These are phyloP conservation scores for Battus philenor DNA, from an alignment of 1,140 invertebrate genomes.

Conservation along the genomic window DNA sequence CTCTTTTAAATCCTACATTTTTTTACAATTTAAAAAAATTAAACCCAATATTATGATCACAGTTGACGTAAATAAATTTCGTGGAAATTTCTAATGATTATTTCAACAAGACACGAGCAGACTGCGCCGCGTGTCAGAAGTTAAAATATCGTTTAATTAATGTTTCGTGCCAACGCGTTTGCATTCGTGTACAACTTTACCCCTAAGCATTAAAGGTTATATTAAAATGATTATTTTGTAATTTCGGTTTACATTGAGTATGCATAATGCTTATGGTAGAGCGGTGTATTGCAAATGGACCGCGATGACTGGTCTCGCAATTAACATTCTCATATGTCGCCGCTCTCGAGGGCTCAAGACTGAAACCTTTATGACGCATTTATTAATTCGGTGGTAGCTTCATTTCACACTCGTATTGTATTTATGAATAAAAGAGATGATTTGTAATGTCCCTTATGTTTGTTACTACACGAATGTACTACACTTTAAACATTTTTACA, in stretches of 20 bases:
- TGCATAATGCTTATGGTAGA: constrained; percentile 35
- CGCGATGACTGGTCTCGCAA: constrained; percentile 40
- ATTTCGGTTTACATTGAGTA: constrained; percentile 23
- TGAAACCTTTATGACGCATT: constrained; percentile 9
- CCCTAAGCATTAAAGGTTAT: constrained; percentile 22
- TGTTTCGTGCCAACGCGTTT: constrained; percentile 20
- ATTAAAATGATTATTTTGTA: constrained; percentile 15
- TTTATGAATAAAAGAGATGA: too few species aligned
- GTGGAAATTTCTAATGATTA: constrained; percentile 38
- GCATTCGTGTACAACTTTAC: constrained; percentile 21
- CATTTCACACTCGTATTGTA: too few species aligned
- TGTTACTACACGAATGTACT: too few species aligned
- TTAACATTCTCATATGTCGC: constrained; percentile 37
- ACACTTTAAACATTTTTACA: too few species aligned
- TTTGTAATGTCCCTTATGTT: too few species aligned
- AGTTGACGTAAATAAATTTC: constrained; percentile 45
- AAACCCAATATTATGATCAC: too few species aligned
- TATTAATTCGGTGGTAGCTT: constrained; percentile 9
- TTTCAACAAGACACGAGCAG: constrained; percentile 52
- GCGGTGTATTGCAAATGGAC: constrained; percentile 37
- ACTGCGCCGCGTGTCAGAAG: constrained; percentile 37
- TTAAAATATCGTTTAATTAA: constrained; percentile 58
- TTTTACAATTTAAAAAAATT: too few species aligned
- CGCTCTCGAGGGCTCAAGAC: background rate
- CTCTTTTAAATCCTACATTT: too few species aligned